Evolutionary conservation across 2,797 vertebrate species (phyloP).

Genomic region (Anabas testudineus): DNA sequence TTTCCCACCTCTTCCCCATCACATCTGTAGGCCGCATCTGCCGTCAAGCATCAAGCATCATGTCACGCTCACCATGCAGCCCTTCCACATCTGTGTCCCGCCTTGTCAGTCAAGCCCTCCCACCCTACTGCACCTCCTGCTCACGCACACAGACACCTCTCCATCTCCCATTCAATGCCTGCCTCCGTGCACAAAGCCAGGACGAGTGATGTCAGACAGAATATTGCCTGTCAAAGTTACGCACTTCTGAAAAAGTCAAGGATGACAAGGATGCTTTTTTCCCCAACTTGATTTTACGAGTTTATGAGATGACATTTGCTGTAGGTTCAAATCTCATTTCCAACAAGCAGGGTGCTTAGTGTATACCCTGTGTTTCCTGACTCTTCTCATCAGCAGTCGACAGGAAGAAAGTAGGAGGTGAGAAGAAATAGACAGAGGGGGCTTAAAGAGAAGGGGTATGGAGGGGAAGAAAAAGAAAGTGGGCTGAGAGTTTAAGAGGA

Average conservation of each 20-base stretch:
- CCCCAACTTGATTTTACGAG: not conserved
- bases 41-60: constrained; percentile 19
- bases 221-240: not conserved
- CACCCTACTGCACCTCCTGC: constrained; percentile 2
- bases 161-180: not conserved
- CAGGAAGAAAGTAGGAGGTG: constrained; percentile 5
- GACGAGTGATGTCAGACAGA: constrained; percentile 28
- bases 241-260: constrained; percentile 1
- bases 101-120: constrained; percentile 60
- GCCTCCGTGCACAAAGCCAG: not conserved
- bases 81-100: constrained; percentile 71
- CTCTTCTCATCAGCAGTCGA: constrained; percentile 4
- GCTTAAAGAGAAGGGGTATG: not conserved
- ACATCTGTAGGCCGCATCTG: constrained; percentile 57
- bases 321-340: constrained; percentile 8
- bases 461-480: constrained; percentile 18
- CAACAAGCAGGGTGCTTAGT: not conserved
- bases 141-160: constrained; percentile 1
- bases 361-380: not conserved
- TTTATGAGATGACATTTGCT: not conserved
- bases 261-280: not conserved
- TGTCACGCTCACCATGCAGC: constrained; percentile 41
- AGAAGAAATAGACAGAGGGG: not conserved
- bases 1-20: constrained; percentile 52
- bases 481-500: constrained; percentile 69